These are phyloP conservation scores for Lobophora halterata DNA, from an alignment of 2,888 invertebrate genomes.

Conservation along the genomic window DNA sequence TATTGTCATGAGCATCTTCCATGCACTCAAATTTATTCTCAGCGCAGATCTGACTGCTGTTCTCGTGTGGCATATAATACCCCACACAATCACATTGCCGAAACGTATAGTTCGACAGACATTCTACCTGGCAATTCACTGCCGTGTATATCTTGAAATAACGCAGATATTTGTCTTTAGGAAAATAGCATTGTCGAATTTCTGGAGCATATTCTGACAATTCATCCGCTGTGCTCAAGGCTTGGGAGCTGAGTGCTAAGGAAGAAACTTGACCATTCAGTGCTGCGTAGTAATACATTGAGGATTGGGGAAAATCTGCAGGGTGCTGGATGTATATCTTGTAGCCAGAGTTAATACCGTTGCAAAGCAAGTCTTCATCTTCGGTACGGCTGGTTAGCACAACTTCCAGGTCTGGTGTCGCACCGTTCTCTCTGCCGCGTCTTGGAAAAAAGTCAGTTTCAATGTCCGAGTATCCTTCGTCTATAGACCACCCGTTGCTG, in stretches of 20 bases:
- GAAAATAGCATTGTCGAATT: constrained; percentile 50
- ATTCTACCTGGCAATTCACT: constrained; percentile 50
- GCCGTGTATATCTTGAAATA: constrained; percentile 50
- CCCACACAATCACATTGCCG: constrained; percentile 41
- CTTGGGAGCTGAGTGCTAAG: constrained; percentile 43
- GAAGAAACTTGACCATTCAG: constrained; percentile 40
- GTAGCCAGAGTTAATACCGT: constrained; percentile 17
- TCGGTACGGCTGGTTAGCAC: not conserved
- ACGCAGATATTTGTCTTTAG: constrained; percentile 31
- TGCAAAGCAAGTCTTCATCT: constrained; percentile 25
- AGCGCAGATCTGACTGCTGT: constrained; percentile 17
- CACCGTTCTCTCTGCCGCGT: constrained; percentile 8
- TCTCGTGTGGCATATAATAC: constrained; percentile 47
- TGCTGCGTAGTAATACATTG: constrained; percentile 16
- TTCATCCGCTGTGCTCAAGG: constrained; percentile 38
- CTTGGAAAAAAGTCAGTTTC: not conserved
- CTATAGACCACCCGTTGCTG: constrained; percentile 5
- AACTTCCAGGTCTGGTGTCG: constrained; percentile 2
- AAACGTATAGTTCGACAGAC: constrained; percentile 44
- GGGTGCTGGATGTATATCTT: constrained; percentile 51
- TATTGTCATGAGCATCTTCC: not conserved
- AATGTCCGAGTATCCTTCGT: constrained; percentile 1
- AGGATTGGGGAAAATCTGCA: constrained; percentile 38
- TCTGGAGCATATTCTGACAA: constrained; percentile 36
- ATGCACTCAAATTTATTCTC: not conserved